Evolutionary conservation across 1,140 invertebrate species (phyloP).

Genomic region (Euwallacea similis): DNA sequence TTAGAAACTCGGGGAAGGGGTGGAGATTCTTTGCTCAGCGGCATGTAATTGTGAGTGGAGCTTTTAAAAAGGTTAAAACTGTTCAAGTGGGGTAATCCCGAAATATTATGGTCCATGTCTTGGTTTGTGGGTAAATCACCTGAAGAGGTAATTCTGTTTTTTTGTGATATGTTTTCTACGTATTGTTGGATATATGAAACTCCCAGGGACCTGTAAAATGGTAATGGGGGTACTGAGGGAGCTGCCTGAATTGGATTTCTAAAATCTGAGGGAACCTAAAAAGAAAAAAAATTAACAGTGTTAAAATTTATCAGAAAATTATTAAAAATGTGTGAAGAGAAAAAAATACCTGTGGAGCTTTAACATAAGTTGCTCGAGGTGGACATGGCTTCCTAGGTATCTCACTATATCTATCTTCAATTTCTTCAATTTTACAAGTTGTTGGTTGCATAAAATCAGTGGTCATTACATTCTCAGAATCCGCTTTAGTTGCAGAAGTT

Average conservation of each 20-base stretch:
- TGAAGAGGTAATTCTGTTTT: neutral
- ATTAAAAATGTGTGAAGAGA: neutral
- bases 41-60: slow-evolving; percentile 8
- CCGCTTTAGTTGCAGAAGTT: slow-evolving; percentile 31
- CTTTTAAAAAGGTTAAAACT: slow-evolving; percentile 24
- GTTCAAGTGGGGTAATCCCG: slow-evolving; percentile 19
- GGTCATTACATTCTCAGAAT: slow-evolving; percentile 45
- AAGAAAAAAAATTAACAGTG: neutral
- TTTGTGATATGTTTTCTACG: slow-evolving; percentile 42
- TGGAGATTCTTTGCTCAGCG: slow-evolving; percentile 17
- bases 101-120: slow-evolving; percentile 28
- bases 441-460: slow-evolving; percentile 55
- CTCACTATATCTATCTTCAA: slow-evolving; percentile 14
- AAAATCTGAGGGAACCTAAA: slow-evolving; percentile 31
- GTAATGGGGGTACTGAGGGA: slow-evolving; percentile 32
- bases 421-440: slow-evolving; percentile 46
- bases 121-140: slow-evolving; percentile 31
- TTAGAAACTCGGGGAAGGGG: slow-evolving; percentile 8
- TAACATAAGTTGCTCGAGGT: slow-evolving; percentile 43
- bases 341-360: slow-evolving; percentile 40
- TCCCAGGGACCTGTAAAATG: slow-evolving; percentile 29
- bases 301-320: no score
- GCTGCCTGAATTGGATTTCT: slow-evolving; percentile 19
- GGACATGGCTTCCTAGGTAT: slow-evolving; percentile 26
- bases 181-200: slow-evolving; percentile 32